Evolutionary conservation across 2,888 invertebrate species (phyloP), one percentile per base, ranked within the genome.

Genomic region (Drosophila nr. perissopoda): DNA sequence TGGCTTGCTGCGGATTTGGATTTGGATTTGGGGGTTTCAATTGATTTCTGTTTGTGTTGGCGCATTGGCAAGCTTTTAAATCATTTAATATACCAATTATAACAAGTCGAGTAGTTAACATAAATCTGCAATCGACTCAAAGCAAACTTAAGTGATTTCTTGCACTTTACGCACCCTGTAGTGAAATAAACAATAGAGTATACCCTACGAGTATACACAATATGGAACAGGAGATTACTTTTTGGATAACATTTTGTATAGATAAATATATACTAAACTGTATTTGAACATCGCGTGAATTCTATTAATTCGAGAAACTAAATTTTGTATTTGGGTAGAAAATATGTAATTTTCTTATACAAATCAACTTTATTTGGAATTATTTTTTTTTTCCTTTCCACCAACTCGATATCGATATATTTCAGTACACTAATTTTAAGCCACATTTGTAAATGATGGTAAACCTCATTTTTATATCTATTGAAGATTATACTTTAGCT

Each of bases 71-170:
- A 88, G 90, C 91, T 89, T 91, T 91, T 91, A 91, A 92, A 92
- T 92, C 91, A 92, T 92, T 92, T 92, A 91, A 91, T 92, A 91
- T 91, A 90, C 92, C 92, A 92, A 92, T 92, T 92, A 92, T 92
- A 91, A 92, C 91, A 90, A 89, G 88, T 89, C 90, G 89, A 92
- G 89, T 91, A 90, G 92, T 92, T 91, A 89, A 88, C 91, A 92
- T 92, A 92, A 92, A 92, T 92, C 91, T 76, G 67, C 74, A 74
- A 68, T 74, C 58, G 65, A 74, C 81, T 81, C 85, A 81, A 76
- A 81, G 80, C 71, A 74, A 83, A 74, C 75, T 79, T 85, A 86
- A 86, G 84, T 86, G 89, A 86, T 84, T 82, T 84, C 78, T 74
- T 67, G 76, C 80, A 74, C 86, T 86, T 76, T 56, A 73, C 73